phyloP scores from a whole-genome alignment of 2,888 invertebrate genomes.

The Drosophila rellima region DNA sequence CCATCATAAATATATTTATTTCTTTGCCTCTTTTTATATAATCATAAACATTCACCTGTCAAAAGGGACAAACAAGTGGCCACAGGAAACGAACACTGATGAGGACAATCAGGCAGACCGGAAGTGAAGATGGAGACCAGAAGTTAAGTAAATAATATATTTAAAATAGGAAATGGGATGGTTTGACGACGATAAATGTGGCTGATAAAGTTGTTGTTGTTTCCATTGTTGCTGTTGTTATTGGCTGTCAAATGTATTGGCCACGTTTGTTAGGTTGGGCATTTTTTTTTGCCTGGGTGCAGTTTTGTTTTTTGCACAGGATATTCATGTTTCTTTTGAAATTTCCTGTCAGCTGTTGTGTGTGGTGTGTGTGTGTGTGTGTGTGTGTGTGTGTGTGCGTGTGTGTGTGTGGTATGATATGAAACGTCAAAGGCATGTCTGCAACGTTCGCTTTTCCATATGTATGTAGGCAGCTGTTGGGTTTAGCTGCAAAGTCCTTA shows the following conservation, averaged over 20 bases:
- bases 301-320: conserved; percentile 38
- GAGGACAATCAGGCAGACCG: background rate
- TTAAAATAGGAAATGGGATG: conserved; percentile 42
- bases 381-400: conserved; percentile 13
- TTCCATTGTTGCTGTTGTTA: conserved; percentile 29
- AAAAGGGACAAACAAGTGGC: conserved; percentile 31
- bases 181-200: conserved; percentile 48
- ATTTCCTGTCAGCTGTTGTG: conserved; percentile 39
- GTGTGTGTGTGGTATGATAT: conserved; percentile 52
- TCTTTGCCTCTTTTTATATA: background rate
- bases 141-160: conserved; percentile 34
- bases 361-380: too few relatives aligned
- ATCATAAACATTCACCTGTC: conserved; percentile 40
- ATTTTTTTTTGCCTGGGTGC: conserved; percentile 25
- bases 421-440: conserved; percentile 79
- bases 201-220: conserved; percentile 44
- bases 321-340: conserved; percentile 44
- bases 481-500: conserved; percentile 58
- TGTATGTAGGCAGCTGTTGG: conserved; percentile 64
- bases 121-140: background rate
- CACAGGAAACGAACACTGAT: conserved; percentile 24
- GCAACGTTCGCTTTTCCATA: conserved; percentile 62
- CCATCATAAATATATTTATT: background rate
- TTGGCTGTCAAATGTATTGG: conserved; percentile 50
- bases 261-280: background rate